Percentiles rank a stretch among this genome's conserved stretches.
These are phyloP conservation scores for Onychomys torridus DNA, from an alignment of 2,797 vertebrate species.

Conservation along the genomic window DNA sequence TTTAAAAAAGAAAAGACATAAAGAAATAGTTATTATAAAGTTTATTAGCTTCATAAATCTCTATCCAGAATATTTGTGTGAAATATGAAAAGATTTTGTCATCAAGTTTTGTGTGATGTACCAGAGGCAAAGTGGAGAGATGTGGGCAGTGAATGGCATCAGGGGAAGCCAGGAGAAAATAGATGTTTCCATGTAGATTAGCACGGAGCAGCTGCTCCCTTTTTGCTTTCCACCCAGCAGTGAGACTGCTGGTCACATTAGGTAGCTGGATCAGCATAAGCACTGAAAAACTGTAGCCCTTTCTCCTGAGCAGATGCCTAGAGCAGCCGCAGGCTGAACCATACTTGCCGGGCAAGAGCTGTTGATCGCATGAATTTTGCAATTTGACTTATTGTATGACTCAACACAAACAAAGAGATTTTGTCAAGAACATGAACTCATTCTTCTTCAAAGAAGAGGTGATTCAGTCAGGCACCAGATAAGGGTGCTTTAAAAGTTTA, in stretches of 20 bases:
- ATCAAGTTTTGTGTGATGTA: background rate
- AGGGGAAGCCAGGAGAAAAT: background rate
- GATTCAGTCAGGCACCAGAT: background rate
- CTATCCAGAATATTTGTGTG: background rate
- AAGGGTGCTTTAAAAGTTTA: background rate
- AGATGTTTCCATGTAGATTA: background rate
- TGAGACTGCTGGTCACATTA: background rate
- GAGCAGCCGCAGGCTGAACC: background rate
- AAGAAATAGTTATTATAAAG: background rate
- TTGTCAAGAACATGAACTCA: constrained; percentile 14
- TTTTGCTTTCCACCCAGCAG: background rate
- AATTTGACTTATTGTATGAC: constrained; percentile 1
- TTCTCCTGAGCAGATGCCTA: background rate
- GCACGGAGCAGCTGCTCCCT: background rate
- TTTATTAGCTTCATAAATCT: background rate
- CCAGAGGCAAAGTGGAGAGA: background rate
- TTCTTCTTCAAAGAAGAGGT: constrained; percentile 36
- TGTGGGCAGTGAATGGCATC: background rate
- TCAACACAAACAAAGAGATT: constrained; percentile 37
- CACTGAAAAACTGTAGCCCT: background rate
- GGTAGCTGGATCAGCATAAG: background rate
- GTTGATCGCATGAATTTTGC: constrained; percentile 32
- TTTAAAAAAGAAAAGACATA: no score
- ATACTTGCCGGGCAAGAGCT: background rate
- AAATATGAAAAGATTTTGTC: background rate